phyloP scores from a whole-genome alignment of 2,888 invertebrate species.

The Sinhomidia bicolor region DNA sequence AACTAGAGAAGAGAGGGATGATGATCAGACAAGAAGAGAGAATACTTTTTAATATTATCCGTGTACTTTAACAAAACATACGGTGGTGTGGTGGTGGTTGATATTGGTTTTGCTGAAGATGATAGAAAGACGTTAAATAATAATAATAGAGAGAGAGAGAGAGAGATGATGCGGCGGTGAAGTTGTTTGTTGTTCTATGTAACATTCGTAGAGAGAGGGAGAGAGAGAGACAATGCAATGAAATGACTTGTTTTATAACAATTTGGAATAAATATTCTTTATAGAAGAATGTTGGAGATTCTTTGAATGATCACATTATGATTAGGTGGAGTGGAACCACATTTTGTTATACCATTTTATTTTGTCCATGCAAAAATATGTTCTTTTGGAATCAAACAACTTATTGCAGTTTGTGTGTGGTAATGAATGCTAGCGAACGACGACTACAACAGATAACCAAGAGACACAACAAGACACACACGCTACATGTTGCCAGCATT shows the following conservation, averaged over 20 bases:
- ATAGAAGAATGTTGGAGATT: too few species aligned
- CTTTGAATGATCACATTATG: background rate
- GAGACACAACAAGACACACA: background rate
- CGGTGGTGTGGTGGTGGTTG: slow-evolving; percentile 40
- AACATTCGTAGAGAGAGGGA: too few species aligned
- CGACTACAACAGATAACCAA: background rate
- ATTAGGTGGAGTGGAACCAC: slow-evolving; percentile 1
- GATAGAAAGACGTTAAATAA: slow-evolving; percentile 16
- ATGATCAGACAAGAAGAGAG: background rate
- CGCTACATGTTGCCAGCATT: background rate
- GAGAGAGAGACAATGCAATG: too few species aligned
- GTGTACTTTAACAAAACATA: slow-evolving; percentile 59
- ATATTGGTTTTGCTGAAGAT: slow-evolving; percentile 25
- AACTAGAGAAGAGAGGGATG: slow-evolving; percentile 2
- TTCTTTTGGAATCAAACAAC: background rate
- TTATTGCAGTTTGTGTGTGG: background rate
- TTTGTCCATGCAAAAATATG: background rate
- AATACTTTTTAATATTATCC: slow-evolving; percentile 8
- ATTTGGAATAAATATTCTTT: too few species aligned
- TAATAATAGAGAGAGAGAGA: background rate
- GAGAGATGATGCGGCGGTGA: background rate
- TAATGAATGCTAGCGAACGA: too few species aligned
- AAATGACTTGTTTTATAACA: too few species aligned
- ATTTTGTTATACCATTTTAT: background rate
- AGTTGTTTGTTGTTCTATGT: background rate